Percentiles rank a stretch among this genome's conserved stretches.
phyloP scores from a whole-genome alignment of 2,888 invertebrate genomes.

The Melolontha melolontha region DNA sequence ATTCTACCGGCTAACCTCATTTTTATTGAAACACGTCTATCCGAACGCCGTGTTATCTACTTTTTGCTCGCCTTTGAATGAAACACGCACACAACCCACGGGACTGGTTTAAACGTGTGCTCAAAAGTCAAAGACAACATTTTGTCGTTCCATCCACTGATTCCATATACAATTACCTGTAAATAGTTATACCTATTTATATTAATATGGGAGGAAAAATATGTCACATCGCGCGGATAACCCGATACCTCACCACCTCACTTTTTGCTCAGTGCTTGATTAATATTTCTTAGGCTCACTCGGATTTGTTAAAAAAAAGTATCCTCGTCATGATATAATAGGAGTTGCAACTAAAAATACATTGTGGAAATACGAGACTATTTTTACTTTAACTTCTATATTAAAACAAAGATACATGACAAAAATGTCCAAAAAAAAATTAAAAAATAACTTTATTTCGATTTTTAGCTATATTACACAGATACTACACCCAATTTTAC shows the following conservation, averaged over 20 bases:
- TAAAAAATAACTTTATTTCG: too few relatives aligned
- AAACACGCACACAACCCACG: conserved; percentile 37
- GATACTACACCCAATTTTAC: too few relatives aligned
- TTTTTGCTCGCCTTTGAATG: conserved; percentile 38
- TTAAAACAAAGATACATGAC: too few relatives aligned
- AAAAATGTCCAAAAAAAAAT: too few relatives aligned
- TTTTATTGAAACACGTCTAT: conserved; percentile 25
- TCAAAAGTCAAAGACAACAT: conserved; percentile 29
- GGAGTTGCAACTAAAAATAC: too few relatives aligned
- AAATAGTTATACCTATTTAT: conserved; percentile 1
- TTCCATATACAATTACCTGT: conserved; percentile 22
- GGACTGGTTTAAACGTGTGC: conserved; percentile 37
- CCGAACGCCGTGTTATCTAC: conserved; percentile 3
- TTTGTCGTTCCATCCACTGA: conserved; percentile 21
- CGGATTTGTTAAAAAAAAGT: too few relatives aligned
- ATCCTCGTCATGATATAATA: too few relatives aligned
- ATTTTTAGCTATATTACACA: too few relatives aligned
- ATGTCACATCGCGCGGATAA: conserved; percentile 31
- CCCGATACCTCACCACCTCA: conserved; percentile 28
- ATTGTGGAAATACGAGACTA: too few relatives aligned
- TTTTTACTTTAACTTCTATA: too few relatives aligned
- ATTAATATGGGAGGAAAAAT: conserved; percentile 25
- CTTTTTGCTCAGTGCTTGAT: conserved; percentile 27
- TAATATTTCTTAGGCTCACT: conserved; percentile 21
- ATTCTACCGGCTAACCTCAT: conserved; percentile 15